Evolutionary conservation across 2,113 vertebrate genomes (phyloP), one percentile per base, ranked within the genome.

Genomic region (Agelaius phoeniceus): DNA sequence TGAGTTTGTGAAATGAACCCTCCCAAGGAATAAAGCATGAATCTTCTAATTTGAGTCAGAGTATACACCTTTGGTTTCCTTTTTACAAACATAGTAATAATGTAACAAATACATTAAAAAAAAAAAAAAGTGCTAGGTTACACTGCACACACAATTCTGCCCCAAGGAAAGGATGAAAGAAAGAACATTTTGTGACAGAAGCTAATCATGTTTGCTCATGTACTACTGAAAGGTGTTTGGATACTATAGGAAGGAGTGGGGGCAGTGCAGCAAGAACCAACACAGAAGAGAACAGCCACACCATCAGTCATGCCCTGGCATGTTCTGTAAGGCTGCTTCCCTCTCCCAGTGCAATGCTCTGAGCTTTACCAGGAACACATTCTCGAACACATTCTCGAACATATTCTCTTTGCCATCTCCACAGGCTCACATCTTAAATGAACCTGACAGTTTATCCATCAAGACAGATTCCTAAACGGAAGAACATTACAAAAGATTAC

Each of bases 171-270:
- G 39, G 82, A 90, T 83, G 85, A 94, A 95, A 85, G 78, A 87
- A 95, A 75, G 90, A 93, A 86, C 79, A 81, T 86, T 90, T 77
- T 95, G 85, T 96, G 93, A 92, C 95, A 96, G 68, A 94, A 81
- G 90, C 61, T 95, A 86, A 91, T 90, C 52, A 1, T 83, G 84
- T 94, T 95, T 83, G 76, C 65, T 96, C 90, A 95, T 89, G 90
- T 83, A 92, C 61, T 71, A 68, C 57, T 48, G 68, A 85, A 59
- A 94, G 39, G 68, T 84, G 82, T 80, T 83, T 81, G 83, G 75
- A 74, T 77, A 63, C 72, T 65, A 21, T 3, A 71, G 57, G 37
- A 80, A 86, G 30, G 21, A 24, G 51, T 0, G 51, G 62, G 71
- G 62, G 22, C 63, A 65, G 19, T 12, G 55, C 20, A 66, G 43